Conservation (phyloP, 2,888 invertebrate species). For the Sphecodes monilicornis region DNA sequence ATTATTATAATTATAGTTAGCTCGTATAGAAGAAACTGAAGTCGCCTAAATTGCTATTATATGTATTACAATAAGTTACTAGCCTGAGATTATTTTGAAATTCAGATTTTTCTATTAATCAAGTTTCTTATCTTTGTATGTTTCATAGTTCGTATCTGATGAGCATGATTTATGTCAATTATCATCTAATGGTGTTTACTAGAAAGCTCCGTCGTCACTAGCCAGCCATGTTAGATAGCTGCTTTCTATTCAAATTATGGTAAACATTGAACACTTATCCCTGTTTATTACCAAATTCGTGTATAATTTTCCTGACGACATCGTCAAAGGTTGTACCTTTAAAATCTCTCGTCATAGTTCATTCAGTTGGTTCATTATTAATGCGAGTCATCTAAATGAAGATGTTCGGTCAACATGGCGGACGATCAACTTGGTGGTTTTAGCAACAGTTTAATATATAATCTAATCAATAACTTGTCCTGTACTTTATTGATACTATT, state of each 20-base stretch:
- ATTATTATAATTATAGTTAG: not conserved
- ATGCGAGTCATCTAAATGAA: not conserved
- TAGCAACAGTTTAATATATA: not conserved
- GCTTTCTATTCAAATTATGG: slow-evolving; percentile 10
- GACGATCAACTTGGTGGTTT: not conserved
- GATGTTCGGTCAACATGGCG: not conserved
- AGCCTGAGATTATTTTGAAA: not conserved
- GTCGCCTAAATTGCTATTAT: not conserved
- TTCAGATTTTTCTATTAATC: not conserved
- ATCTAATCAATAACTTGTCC: not conserved
- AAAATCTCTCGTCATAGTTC: not conserved
- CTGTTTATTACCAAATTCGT: not conserved
- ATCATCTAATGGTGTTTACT: not conserved
- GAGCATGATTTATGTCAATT: not conserved
- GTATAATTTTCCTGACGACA: not conserved
- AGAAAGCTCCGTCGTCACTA: slow-evolving; percentile 7
- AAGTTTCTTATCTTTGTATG: not conserved
- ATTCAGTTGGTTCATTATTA: not conserved
- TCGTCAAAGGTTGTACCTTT: not conserved
- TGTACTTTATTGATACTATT: not conserved
- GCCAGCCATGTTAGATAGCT: not conserved
- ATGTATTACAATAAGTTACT: not conserved
- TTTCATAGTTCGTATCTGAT: not conserved
- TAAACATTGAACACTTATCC: not conserved
- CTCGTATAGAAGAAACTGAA: not conserved